phyloP scores from a whole-genome alignment of 2,113 vertebrate species.

The Jacana jacana region DNA sequence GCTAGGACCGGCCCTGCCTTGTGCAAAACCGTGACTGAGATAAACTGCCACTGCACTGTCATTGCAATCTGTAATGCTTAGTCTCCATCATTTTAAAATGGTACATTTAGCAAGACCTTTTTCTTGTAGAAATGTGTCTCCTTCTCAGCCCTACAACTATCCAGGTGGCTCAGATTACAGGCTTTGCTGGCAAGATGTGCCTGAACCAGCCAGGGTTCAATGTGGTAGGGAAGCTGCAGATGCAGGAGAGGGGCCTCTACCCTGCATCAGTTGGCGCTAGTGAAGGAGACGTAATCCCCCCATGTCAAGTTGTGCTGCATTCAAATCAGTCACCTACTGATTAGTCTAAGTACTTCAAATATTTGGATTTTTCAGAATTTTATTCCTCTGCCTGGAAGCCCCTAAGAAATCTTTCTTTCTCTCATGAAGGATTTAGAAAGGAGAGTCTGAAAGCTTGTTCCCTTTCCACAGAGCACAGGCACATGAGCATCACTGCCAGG shows the following conservation, averaged over 20 bases:
- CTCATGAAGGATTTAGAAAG: neutral
- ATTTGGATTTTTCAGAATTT: neutral
- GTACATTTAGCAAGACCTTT: neutral
- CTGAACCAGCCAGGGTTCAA: neutral
- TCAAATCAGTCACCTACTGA: neutral
- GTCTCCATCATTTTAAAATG: neutral
- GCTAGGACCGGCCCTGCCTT: neutral
- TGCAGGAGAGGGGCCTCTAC: neutral
- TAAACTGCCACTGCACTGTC: neutral
- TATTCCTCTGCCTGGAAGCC: neutral
- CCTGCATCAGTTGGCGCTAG: neutral
- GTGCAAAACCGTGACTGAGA: neutral
- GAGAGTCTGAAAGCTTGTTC: neutral
- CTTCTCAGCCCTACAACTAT: neutral
- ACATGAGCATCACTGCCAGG: neutral
- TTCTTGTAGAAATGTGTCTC: neutral
- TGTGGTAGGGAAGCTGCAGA: accelerated
- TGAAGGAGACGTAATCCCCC: neutral
- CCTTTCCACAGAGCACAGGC: neutral
- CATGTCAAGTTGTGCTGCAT: neutral
- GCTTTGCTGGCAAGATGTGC: neutral
- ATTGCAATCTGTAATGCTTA: neutral
- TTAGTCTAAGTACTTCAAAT: neutral
- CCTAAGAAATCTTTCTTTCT: neutral
- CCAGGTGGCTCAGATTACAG: neutral